Conservation (phyloP, 2,113 vertebrate genomes). For the Prochilodus magdalenae region DNA sequence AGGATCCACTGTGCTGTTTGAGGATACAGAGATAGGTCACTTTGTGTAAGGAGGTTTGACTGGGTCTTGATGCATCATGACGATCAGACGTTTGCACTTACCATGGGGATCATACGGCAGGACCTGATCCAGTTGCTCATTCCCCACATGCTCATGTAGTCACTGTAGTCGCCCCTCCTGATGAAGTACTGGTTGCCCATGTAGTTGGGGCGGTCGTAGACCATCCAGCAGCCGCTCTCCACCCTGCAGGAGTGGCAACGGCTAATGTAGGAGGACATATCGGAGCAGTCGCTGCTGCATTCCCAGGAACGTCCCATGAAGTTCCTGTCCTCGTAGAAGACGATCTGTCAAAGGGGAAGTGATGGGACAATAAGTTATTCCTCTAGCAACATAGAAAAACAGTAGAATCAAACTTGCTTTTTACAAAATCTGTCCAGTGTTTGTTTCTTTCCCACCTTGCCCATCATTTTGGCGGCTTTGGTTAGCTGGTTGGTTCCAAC, state of each 20-base stretch:
- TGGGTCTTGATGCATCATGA: not conserved
- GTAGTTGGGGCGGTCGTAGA: slow-evolving; percentile 51
- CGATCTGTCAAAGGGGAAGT: slow-evolving; percentile 54
- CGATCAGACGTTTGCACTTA: not conserved
- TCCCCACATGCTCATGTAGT: slow-evolving; percentile 56
- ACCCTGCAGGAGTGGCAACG: slow-evolving; percentile 55
- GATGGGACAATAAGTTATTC: too few relatives aligned
- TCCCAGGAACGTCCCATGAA: slow-evolving; percentile 72
- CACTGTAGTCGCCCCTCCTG: slow-evolving; percentile 52
- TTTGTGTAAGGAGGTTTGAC: not conserved
- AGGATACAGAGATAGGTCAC: not conserved
- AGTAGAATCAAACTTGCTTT: too few relatives aligned
- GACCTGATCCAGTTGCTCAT: slow-evolving; percentile 27
- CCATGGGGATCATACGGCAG: slow-evolving; percentile 22
- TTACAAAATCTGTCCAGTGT: too few relatives aligned
- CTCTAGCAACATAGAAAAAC: too few relatives aligned
- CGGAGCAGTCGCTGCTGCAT: slow-evolving; percentile 69
- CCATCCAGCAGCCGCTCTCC: slow-evolving; percentile 60
- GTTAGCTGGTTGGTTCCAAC: not conserved
- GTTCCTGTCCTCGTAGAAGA: slow-evolving; percentile 73
- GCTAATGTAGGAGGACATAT: slow-evolving; percentile 57
- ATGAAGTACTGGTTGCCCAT: slow-evolving; percentile 52
- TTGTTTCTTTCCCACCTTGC: not conserved
- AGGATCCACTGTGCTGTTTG: slow-evolving; percentile 15
- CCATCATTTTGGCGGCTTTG: not conserved